Evolutionary conservation across 1,140 invertebrate genomes (phyloP), one percentile per base, ranked within the genome.

Genomic region (Pararge aegeria): DNA sequence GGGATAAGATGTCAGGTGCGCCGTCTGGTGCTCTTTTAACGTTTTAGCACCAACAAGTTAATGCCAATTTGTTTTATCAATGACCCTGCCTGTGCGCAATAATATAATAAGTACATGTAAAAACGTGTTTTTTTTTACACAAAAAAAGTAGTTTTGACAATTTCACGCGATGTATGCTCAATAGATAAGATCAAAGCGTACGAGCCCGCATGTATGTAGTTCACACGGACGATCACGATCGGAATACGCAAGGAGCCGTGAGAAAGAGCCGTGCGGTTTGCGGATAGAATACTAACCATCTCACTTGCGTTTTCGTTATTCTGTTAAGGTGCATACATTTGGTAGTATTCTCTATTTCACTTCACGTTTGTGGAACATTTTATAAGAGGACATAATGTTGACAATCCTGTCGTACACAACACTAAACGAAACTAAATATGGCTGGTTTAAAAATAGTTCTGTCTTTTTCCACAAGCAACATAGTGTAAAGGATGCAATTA

Each of bases 211-310:
- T 82, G 38, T 50, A 37, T 61, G 62, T 51, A 46, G 57, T 81
- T 80, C 81, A 72, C 81, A 83, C 78, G 71, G 59, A 52, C 24
- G 40, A 44, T 62, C 75, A 71, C 69, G 46, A 2, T 49, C 34
- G 38, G 77, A 77, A 84, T 79, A 82, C 80, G 76, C 76, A 75
- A 77, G 48, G 48, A 70, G 40, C 46, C 84, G 80, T 85, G 84
- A 76, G 84, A 87, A 84, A 72, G 61, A 61, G 7, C 54, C 61
- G 71, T 79, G 78, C 60, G 78, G 76, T 80, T 80, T 78, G 73
- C 63, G 42, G 58, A 56, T 60, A 64, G 81, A 87, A 84, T 87
- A 79, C 75, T 71, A 80, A 84, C 55, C 12, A 57, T 42, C n/a
- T 74, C 73, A 84, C 80, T 84, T 74, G 66, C 79, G 54, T 58